These are phyloP conservation scores for Harpagoxenus sublaevis DNA, from an alignment of 2,888 invertebrate genomes.

Conservation along the genomic window DNA sequence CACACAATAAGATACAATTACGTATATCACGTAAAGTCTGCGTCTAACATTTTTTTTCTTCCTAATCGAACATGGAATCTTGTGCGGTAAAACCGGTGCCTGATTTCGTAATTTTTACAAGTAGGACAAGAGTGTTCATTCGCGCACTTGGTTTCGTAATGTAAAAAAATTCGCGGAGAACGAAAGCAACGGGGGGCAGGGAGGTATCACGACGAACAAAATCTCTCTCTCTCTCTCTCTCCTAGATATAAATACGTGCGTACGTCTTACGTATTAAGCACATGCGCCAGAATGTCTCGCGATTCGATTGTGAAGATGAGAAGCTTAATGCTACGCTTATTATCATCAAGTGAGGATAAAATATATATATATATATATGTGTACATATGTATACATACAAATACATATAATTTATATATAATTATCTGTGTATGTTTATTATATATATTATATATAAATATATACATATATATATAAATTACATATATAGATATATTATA, in stretches of 20 bases:
- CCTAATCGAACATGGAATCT: neutral
- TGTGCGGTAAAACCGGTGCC: neutral
- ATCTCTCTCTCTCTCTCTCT: neutral
- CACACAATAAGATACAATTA: constrained; percentile 2
- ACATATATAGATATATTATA: neutral
- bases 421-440: too few relatives aligned
- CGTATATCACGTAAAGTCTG: neutral
- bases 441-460: neutral
- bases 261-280: constrained; percentile 42
- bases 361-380: constrained; percentile 32
- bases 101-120: constrained; percentile 10
- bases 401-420: neutral
- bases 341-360: constrained; percentile 72
- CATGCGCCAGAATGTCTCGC: constrained; percentile 22
- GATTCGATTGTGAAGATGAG: constrained; percentile 50
- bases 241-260: neutral
- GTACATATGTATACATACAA: constrained; percentile 13
- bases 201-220: neutral
- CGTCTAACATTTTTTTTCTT: neutral
- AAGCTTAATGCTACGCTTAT: constrained; percentile 62
- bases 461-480: neutral
- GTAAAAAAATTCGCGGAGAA: constrained; percentile 1
- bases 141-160: neutral
- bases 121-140: neutral
- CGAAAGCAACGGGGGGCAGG: neutral